Conservation (phyloP, 2,797 vertebrate species). For the Poeciliopsis infans region DNA sequence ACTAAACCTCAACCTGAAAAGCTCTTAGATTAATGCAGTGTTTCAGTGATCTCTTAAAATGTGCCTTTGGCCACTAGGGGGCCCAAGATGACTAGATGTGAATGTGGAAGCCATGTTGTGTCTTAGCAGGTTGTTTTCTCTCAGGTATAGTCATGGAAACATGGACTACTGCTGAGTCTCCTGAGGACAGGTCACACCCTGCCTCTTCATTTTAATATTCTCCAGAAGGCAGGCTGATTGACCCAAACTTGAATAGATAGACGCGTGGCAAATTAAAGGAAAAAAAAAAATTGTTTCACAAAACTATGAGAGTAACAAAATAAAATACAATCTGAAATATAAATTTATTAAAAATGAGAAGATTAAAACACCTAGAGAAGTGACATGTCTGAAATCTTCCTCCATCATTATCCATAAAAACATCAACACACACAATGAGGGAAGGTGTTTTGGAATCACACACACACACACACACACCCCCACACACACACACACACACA, state of each 20-base stretch:
- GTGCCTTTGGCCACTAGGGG: slow-evolving; percentile 40
- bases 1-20: background rate
- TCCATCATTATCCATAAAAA: background rate
- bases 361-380: background rate
- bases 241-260: background rate
- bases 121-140: background rate
- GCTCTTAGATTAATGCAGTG: background rate
- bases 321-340: background rate
- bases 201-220: background rate
- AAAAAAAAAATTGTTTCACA: background rate
- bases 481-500: background rate
- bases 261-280: too few species aligned
- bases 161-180: background rate
- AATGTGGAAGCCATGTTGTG: background rate
- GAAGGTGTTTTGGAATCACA: background rate
- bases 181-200: background rate
- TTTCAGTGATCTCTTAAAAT: background rate
- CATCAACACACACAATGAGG: background rate
- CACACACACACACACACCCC: background rate
- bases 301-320: background rate
- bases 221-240: too few species aligned
- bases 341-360: background rate
- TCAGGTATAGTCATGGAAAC: slow-evolving; percentile 1
- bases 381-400: background rate
- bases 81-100: slow-evolving; percentile 20